Evolutionary conservation across 2,797 vertebrate genomes (phyloP).

Genomic region (Sebastes nivosus): DNA sequence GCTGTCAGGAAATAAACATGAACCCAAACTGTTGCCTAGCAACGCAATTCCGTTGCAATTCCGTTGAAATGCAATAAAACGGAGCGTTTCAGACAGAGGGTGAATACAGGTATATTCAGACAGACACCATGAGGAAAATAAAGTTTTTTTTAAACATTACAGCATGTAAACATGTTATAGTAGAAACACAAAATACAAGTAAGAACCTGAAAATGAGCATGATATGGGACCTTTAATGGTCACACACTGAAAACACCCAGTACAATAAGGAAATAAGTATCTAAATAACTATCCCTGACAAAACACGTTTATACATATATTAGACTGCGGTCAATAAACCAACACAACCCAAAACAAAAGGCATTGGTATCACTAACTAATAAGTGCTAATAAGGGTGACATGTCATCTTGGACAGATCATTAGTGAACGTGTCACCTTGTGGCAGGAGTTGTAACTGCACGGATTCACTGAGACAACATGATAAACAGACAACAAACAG

Average conservation of each 20-base stretch:
- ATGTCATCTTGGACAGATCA: not conserved
- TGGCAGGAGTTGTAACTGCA: conserved; percentile 39
- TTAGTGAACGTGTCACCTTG: conserved; percentile 36
- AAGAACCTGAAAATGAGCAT: too few species aligned
- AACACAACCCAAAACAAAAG: not conserved
- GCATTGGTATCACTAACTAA: not conserved
- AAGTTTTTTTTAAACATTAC: too few species aligned
- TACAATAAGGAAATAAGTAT: not conserved
- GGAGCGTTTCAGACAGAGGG: too few species aligned
- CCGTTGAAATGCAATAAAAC: too few species aligned
- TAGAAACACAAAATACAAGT: too few species aligned
- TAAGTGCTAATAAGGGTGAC: not conserved
- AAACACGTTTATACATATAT: not conserved
- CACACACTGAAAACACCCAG: not conserved
- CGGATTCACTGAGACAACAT: not conserved
- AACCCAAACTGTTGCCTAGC: too few species aligned
- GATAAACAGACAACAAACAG: not conserved
- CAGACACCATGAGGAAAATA: too few species aligned
- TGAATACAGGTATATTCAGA: too few species aligned
- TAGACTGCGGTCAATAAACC: not conserved
- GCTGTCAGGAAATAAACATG: too few species aligned
- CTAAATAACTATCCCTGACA: not conserved
- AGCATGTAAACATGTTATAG: too few species aligned
- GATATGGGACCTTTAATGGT: too few species aligned
- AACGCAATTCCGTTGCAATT: too few species aligned